phyloP scores from a whole-genome alignment of 2,888 invertebrate species.

The Pinctada fucata region DNA sequence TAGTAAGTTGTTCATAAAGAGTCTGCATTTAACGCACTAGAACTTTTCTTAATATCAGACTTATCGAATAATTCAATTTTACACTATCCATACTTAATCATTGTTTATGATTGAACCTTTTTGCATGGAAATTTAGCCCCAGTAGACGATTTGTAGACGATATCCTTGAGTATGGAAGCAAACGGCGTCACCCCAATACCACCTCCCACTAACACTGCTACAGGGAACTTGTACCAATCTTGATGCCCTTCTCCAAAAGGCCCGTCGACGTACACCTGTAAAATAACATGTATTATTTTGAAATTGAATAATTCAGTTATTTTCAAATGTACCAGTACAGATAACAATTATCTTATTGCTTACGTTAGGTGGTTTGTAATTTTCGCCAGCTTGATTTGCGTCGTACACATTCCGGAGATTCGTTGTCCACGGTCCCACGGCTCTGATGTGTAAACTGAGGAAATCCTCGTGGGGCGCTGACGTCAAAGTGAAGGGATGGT shows the following conservation, averaged over 20 bases:
- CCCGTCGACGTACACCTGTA: slow-evolving; percentile 80
- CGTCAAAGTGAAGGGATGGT: slow-evolving; percentile 82
- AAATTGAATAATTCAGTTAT: too few relatives aligned
- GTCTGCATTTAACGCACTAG: too few relatives aligned
- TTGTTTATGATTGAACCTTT: slow-evolving; percentile 64
- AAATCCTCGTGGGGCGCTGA: slow-evolving; percentile 82
- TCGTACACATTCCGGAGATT: slow-evolving; percentile 78
- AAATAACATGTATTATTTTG: not conserved
- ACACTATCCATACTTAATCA: too few relatives aligned
- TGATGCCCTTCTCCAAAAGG: slow-evolving; percentile 83
- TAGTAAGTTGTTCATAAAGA: too few relatives aligned
- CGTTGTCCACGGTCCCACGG: slow-evolving; percentile 82
- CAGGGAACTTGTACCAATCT: slow-evolving; percentile 82
- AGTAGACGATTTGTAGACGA: slow-evolving; percentile 76
- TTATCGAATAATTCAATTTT: too few relatives aligned
- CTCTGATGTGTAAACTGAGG: slow-evolving; percentile 81
- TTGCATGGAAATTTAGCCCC: slow-evolving; percentile 70
- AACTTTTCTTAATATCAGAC: too few relatives aligned
- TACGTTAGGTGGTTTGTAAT: slow-evolving; percentile 46
- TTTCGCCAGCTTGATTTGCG: slow-evolving; percentile 48
- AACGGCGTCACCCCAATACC: slow-evolving; percentile 84
- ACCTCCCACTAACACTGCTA: slow-evolving; percentile 81
- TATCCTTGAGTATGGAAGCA: slow-evolving; percentile 82
- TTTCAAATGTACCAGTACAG: not conserved
- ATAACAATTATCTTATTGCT: not conserved